Percentiles rank a stretch among this genome's conserved stretches.
These are phyloP conservation scores for Drosophila merina DNA, from an alignment of 2,888 invertebrate genomes.

Conservation along the genomic window DNA sequence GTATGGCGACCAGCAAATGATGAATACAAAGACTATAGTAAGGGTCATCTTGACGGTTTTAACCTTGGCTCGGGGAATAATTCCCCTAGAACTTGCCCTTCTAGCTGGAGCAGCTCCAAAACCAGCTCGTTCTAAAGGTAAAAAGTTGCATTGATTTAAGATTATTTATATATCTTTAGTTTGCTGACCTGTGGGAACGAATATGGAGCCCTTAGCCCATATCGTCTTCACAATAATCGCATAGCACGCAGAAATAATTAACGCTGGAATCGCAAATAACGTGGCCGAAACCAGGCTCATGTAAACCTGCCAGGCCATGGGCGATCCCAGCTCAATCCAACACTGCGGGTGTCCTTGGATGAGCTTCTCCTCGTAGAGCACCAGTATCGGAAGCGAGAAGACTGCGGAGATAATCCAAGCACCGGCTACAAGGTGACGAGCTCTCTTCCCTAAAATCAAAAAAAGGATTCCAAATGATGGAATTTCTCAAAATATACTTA, in stretches of 20 bases:
- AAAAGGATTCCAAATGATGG: slow-evolving; percentile 2
- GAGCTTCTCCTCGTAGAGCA: slow-evolving; percentile 91
- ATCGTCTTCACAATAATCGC: slow-evolving; percentile 95
- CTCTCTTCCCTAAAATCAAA: slow-evolving; percentile 89
- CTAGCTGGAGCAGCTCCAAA: slow-evolving; percentile 86
- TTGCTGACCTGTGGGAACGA: slow-evolving; percentile 81
- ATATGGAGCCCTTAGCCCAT: slow-evolving; percentile 89
- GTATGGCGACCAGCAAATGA: slow-evolving; percentile 97
- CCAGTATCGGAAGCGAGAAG: slow-evolving; percentile 92
- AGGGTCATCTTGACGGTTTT: slow-evolving; percentile 99
- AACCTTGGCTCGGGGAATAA: slow-evolving; percentile 97
- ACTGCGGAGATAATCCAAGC: slow-evolving; percentile 93
- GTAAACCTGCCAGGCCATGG: slow-evolving; percentile 93
- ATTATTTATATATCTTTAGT: background rate
- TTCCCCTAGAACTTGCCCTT: slow-evolving; percentile 94
- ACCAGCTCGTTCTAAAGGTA: slow-evolving; percentile 69
- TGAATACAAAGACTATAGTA: slow-evolving; percentile 97
- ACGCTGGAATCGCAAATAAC: slow-evolving; percentile 93
- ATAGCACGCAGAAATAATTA: slow-evolving; percentile 95
- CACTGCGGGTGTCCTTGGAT: slow-evolving; percentile 92
- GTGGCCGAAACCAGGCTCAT: slow-evolving; percentile 92
- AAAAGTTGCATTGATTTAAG: background rate
- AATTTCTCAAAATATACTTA: background rate
- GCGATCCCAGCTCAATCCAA: slow-evolving; percentile 93
- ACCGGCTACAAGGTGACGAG: slow-evolving; percentile 89